Base-by-base conservation (phyloP, 2,113 vertebrate species). In the Cariama cristata region DNA sequence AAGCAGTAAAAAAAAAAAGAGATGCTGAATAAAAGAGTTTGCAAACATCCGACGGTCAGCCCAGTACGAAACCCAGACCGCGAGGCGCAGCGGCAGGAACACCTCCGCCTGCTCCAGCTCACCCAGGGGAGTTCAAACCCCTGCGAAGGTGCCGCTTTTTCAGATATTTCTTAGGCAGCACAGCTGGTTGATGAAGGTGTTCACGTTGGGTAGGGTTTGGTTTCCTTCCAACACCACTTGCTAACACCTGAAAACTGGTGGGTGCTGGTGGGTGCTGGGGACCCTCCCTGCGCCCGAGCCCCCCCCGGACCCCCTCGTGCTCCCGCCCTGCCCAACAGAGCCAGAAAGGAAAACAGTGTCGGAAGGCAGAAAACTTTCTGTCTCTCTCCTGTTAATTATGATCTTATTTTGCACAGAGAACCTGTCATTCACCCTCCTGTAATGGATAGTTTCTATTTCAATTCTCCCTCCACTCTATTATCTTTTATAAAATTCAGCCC, bases 371-470 rank as follows among this genome's bases (percentile, higher is more conserved):
- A 76, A 97, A 96, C 83, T 97, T 89, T 11, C 71, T 26, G 38
- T 59, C 84, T 55, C 76, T 63, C 80, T 69, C 88, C 88, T 71
- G 90, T 93, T 98, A 98, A 98, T 98, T 97, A 97, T 86, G 80
- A 97, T 94, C 96, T 93, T 88, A 88, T 96, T 96, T 96, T 88
- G 74, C 86, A 79, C 89, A 62, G 63, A 75, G 94, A 72, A 92
- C 42, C 94, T 97, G 96, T 97, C 98, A 95, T 88, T 96, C 93
- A 96, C 87, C 90, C 90, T 86, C 75, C 84, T 55, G 86, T 97
- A 97, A 98, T 97, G 98, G 89, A 95, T 96, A 79, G 96, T 95
- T 98, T 98, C 98, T 98, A 97, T 98, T 98, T 97, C 97, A 95
- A 93, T 93, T 67, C 96, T 87, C 94, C 97, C 89, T 97, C 96